Evolutionary conservation across 2,113 vertebrate species (phyloP).

Genomic region (Toxotes chatareus): DNA sequence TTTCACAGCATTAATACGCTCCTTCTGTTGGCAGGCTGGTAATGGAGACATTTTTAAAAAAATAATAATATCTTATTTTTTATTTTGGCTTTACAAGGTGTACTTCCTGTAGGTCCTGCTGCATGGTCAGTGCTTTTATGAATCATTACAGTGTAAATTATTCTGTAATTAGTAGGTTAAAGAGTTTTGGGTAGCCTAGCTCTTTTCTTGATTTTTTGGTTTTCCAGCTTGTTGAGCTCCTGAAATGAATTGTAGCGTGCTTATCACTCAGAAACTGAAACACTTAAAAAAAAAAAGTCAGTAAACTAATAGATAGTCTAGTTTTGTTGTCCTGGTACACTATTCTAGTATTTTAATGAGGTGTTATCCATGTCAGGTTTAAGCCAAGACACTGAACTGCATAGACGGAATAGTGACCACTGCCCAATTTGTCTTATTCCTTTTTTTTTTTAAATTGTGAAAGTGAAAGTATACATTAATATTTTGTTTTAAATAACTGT

Average conservation of each 20-base stretch:
- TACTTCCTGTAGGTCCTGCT: constrained; percentile 26
- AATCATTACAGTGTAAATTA: constrained; percentile 22
- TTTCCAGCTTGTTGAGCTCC: constrained; percentile 16
- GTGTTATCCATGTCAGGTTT: not conserved
- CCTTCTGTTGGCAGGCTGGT: constrained; percentile 13
- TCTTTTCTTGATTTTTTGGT: constrained; percentile 17
- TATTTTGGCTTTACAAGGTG: constrained; percentile 10
- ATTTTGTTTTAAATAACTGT: not conserved
- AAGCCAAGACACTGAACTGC: not conserved
- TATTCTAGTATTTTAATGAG: constrained; percentile 21
- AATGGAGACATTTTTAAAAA: not conserved
- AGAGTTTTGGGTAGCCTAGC: not conserved
- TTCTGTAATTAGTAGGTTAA: constrained; percentile 28
- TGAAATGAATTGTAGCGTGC: constrained; percentile 4
- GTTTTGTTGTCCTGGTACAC: constrained; percentile 36
- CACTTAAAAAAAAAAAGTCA: not conserved
- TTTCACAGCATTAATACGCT: constrained; percentile 14
- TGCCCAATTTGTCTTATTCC: not conserved
- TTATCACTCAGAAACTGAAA: constrained; percentile 34
- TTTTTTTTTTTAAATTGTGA: not conserved
- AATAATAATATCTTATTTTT: not conserved
- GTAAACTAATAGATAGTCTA: not conserved
- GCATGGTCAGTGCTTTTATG: constrained; percentile 28
- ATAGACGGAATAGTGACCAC: not conserved
- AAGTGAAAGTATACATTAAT: not conserved